phyloP scores from a whole-genome alignment of 2,113 vertebrate species.

The Nipponia nippon region DNA sequence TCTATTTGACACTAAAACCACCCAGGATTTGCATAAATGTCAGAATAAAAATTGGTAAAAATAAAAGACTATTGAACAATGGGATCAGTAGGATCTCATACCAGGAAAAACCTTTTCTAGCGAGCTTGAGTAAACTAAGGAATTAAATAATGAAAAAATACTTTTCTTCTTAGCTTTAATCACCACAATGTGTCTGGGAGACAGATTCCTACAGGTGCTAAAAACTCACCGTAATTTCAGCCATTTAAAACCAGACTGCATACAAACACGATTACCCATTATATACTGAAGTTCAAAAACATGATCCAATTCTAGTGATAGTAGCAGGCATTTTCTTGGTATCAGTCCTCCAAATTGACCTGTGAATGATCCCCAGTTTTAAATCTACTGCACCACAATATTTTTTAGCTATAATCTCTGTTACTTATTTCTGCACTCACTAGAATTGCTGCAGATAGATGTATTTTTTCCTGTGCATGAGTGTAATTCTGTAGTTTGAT shows the following conservation, averaged over 20 bases:
- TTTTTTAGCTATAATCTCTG: neutral
- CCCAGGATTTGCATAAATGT: neutral
- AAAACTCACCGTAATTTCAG: neutral
- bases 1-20: neutral
- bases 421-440: neutral
- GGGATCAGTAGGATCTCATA: neutral
- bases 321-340: neutral
- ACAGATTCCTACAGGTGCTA: neutral
- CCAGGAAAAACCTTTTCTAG: neutral
- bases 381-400: neutral
- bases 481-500: neutral
- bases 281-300: neutral
- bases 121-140: neutral
- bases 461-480: neutral
- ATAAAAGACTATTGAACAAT: neutral
- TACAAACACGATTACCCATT: fast-evolving
- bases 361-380: neutral
- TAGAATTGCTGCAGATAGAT: neutral
- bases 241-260: neutral
- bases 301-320: neutral
- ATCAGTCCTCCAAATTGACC: neutral
- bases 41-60: neutral
- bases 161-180: neutral
- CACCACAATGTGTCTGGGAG: no score
- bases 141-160: neutral